A percentile compares a stretch with the other conserved stretches of the same genome.
phyloP scores from a whole-genome alignment of 2,888 invertebrate genomes.

The Taenaris catops region DNA sequence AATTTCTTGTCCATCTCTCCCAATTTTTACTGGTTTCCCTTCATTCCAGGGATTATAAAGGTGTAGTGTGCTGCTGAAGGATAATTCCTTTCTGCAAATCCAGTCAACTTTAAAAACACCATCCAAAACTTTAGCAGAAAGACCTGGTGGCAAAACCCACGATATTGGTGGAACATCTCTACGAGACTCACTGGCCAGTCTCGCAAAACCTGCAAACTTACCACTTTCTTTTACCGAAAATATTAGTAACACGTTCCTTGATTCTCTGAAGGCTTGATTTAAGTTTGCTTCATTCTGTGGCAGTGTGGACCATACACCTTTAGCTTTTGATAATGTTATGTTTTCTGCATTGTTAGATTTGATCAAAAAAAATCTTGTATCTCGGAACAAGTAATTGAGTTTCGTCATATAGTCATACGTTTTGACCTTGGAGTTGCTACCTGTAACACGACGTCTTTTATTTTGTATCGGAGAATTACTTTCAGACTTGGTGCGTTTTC shows the following conservation, averaged over 20 bases:
- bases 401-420: constrained; percentile 93
- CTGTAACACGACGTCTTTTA: constrained; percentile 52
- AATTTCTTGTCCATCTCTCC: constrained; percentile 99
- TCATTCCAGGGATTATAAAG: constrained; percentile 99
- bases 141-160: constrained; percentile 96
- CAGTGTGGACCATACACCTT: constrained; percentile 98
- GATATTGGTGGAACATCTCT: constrained; percentile 94
- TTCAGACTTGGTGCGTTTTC: constrained; percentile 74
- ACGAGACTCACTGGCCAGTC: constrained; percentile 92
- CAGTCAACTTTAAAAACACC: constrained; percentile 98
- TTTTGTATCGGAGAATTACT: constrained; percentile 60
- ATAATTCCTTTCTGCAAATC: constrained; percentile 96
- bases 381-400: constrained; percentile 95
- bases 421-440: constrained; percentile 69
- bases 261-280: constrained; percentile 95
- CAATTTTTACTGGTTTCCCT: constrained; percentile 98
- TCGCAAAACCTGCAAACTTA: constrained; percentile 96
- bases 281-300: constrained; percentile 98
- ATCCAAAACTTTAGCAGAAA: constrained; percentile 95
- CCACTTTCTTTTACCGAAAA: constrained; percentile 99
- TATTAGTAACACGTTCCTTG: constrained; percentile 95
- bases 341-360: constrained; percentile 99
- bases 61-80: constrained; percentile 95
- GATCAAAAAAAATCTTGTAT: constrained; percentile 96
- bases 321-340: constrained; percentile 95